Evolutionary conservation across 2,888 invertebrate genomes (phyloP).

Genomic region (Achlya flavicornis): DNA sequence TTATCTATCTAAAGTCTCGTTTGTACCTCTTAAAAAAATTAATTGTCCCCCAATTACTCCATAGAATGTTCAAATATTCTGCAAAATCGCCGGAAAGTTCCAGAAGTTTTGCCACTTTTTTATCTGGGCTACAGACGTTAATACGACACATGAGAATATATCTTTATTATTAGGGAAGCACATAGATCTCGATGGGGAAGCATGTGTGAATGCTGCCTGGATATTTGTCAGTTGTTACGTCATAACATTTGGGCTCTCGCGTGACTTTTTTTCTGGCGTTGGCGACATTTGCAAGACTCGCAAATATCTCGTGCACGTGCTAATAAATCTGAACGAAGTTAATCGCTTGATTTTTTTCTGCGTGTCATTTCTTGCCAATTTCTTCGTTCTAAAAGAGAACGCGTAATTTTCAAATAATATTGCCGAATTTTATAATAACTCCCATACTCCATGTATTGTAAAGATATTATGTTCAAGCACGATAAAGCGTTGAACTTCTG

Average conservation of each 20-base stretch:
- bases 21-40: neutral
- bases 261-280: neutral
- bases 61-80: neutral
- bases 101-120: neutral
- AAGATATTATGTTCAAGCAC: conserved; percentile 4
- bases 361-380: neutral
- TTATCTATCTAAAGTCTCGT: no score
- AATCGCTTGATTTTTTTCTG: neutral
- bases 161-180: neutral
- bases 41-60: neutral
- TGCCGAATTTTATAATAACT: conserved; percentile 1
- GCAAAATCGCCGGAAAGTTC: neutral
- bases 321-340: neutral
- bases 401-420: neutral
- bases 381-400: neutral
- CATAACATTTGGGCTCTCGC: neutral
- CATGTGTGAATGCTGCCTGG: neutral
- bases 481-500: conserved; percentile 3
- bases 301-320: conserved; percentile 3
- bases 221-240: conserved; percentile 3
- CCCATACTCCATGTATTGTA: neutral
- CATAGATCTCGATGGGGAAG: no score
- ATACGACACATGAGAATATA: neutral
- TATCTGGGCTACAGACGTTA: neutral
- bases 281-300: neutral